Percentiles rank a stretch among this genome's conserved stretches.
Evolutionary conservation across 2,797 vertebrate genomes (phyloP).

Genomic region (Okamejei kenojei): DNA sequence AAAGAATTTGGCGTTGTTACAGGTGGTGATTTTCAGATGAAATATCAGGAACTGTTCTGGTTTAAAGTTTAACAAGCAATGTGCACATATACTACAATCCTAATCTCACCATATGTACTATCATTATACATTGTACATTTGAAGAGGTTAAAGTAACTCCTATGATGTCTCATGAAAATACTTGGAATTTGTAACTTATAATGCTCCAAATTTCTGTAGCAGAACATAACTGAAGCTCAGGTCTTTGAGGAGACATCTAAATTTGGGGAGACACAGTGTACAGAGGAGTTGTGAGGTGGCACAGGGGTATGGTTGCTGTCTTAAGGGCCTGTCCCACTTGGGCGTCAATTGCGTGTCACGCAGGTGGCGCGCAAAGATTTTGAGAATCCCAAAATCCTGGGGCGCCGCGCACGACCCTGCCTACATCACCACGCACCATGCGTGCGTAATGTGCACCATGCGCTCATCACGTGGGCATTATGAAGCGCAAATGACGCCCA

Average conservation of each 20-base stretch:
- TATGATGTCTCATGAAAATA: not conserved
- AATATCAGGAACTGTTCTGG: not conserved
- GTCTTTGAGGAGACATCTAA: not conserved
- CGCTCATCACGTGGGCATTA: no score
- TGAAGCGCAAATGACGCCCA: no score
- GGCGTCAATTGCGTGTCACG: no score
- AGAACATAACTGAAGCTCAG: not conserved
- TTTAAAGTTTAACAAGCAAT: not conserved
- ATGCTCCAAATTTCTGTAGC: not conserved
- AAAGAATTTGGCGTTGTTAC: not conserved
- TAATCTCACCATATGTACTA: not conserved
- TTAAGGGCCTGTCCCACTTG: no score
- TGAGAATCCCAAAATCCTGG: no score
- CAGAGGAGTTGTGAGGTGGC: no score
- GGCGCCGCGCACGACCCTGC: no score
- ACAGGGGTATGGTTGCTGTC: no score
- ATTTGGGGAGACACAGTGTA: no score
- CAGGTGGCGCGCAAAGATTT: no score
- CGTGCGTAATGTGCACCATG: no score
- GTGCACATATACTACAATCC: not conserved
- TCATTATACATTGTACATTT: not conserved
- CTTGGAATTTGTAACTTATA: not conserved
- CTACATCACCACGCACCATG: no score
- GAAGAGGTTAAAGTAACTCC: not conserved
- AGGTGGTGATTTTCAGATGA: not conserved